Conservation (phyloP, 2,113 vertebrate genomes). For the Sisor rabdophorus region DNA sequence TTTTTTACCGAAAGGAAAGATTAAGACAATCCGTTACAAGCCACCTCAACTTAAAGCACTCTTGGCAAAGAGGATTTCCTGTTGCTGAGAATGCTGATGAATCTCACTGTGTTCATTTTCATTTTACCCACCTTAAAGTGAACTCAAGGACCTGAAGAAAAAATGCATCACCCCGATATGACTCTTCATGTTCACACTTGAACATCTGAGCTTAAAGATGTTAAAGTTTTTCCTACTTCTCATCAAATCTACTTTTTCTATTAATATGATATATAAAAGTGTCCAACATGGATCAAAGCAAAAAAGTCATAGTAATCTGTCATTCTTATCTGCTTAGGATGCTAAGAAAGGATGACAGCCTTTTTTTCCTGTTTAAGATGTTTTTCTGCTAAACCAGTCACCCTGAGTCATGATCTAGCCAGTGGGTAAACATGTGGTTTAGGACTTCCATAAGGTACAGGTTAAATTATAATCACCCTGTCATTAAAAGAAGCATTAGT, state of each 20-base stretch:
- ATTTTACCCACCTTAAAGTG: constrained; percentile 62
- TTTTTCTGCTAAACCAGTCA: constrained; percentile 40
- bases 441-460: constrained; percentile 1
- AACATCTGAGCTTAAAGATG: constrained; percentile 25
- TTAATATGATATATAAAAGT: constrained; percentile 39
- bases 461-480: not conserved
- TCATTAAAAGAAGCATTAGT: not conserved
- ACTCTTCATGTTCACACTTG: constrained; percentile 17
- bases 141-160: constrained; percentile 55
- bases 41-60: constrained; percentile 72
- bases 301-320: constrained; percentile 43
- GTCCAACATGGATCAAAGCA: constrained; percentile 43
- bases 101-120: constrained; percentile 57
- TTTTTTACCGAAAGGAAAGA: constrained; percentile 69
- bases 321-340: constrained; percentile 39
- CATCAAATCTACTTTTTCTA: constrained; percentile 8
- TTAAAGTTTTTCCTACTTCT: constrained; percentile 12
- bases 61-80: constrained; percentile 77
- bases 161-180: not conserved
- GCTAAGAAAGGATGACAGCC: not conserved
- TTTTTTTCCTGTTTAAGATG: constrained; percentile 38
- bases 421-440: constrained; percentile 38
- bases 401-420: constrained; percentile 16
- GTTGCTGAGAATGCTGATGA: constrained; percentile 60
- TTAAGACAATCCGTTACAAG: constrained; percentile 69